These are phyloP conservation scores for Oncorhynchus clarkii DNA, from an alignment of 2,113 vertebrate genomes.

Conservation along the genomic window DNA sequence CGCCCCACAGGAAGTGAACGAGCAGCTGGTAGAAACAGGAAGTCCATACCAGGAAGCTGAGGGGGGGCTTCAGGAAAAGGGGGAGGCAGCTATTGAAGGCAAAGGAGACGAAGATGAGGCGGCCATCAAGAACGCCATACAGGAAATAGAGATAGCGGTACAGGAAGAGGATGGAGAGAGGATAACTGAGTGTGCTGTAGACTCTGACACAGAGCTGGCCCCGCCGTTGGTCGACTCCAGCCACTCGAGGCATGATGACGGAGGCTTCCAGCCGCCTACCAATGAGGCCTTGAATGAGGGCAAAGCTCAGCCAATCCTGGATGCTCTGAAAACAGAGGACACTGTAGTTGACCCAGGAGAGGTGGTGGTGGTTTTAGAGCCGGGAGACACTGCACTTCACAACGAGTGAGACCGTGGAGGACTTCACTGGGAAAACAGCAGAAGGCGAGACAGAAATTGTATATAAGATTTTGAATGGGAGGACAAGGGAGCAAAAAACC, in stretches of 20 bases:
- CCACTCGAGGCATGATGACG: constrained; percentile 33
- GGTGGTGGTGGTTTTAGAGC: constrained; percentile 45
- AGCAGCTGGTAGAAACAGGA: constrained; percentile 38
- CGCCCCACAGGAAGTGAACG: constrained; percentile 32
- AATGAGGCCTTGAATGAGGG: constrained; percentile 33
- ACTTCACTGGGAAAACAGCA: constrained; percentile 26
- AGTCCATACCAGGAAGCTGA: constrained; percentile 13
- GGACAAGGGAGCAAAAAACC: not conserved
- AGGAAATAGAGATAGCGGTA: constrained; percentile 51
- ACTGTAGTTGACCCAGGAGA: constrained; percentile 35
- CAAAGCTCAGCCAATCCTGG: constrained; percentile 9
- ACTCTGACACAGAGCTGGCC: constrained; percentile 36
- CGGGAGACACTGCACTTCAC: constrained; percentile 28
- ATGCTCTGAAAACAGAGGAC: constrained; percentile 33
- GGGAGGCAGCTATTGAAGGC: not conserved
- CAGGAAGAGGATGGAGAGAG: constrained; percentile 42
- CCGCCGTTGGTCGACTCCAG: constrained; percentile 29
- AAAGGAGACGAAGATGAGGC: constrained; percentile 25
- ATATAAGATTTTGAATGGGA: constrained; percentile 7
- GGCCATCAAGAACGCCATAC: constrained; percentile 32
- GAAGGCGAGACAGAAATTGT: constrained; percentile 12
- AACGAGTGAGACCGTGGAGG: constrained; percentile 58
- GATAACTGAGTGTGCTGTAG: constrained; percentile 2
- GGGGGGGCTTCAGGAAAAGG: constrained; percentile 5
- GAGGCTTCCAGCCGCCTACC: constrained; percentile 52